phyloP scores from a whole-genome alignment of 2,888 invertebrate genomes.

The Eupeodes luniger region DNA sequence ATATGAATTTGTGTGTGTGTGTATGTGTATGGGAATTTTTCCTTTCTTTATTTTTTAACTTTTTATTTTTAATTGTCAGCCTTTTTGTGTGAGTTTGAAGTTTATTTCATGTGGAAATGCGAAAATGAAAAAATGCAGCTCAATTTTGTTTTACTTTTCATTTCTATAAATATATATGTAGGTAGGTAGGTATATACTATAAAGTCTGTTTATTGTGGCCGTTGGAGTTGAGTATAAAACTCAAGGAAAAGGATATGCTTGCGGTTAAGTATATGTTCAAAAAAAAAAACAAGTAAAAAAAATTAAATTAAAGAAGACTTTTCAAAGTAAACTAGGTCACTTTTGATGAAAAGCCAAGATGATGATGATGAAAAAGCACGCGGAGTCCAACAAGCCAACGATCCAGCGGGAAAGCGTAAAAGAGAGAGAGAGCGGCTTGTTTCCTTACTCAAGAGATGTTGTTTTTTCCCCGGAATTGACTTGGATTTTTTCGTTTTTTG shows the following conservation, averaged over 20 bases:
- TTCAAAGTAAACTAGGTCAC: constrained; percentile 64
- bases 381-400: background rate
- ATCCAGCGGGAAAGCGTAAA: background rate
- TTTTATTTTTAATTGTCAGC: constrained; percentile 70
- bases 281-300: background rate
- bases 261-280: constrained; percentile 25
- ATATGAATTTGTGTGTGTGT: background rate
- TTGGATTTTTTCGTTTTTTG: constrained; percentile 4
- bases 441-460: constrained; percentile 12
- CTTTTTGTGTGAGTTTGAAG: constrained; percentile 56
- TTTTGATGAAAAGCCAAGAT: constrained; percentile 69
- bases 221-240: background rate
- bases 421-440: background rate
- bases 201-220: background rate
- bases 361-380: constrained; percentile 28
- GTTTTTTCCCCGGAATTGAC: background rate
- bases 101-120: constrained; percentile 62
- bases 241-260: constrained; percentile 46
- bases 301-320: constrained; percentile 26
- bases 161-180: background rate
- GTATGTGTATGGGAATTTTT: too few relatives aligned
- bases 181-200: background rate
- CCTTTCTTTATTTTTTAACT: constrained; percentile 31
- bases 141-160: constrained; percentile 27
- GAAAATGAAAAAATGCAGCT: constrained; percentile 50